phyloP scores from a whole-genome alignment of 2,888 invertebrate species.

The Cerastis leucographa region DNA sequence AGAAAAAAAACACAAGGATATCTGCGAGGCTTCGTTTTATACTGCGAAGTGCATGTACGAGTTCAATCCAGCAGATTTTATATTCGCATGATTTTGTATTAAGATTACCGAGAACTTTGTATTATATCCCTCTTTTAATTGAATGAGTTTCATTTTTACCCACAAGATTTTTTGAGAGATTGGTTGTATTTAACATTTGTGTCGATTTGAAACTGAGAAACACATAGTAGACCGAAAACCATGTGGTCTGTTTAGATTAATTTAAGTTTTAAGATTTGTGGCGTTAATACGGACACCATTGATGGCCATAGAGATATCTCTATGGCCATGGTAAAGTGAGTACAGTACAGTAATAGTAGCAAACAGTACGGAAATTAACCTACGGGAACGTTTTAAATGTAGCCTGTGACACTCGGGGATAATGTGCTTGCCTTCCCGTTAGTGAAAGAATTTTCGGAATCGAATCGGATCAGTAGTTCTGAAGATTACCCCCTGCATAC shows the following conservation, averaged over 20 bases:
- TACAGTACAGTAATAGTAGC: too few relatives aligned
- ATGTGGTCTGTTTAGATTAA: neutral
- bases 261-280: neutral
- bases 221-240: neutral
- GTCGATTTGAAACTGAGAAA: neutral
- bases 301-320: neutral
- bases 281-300: neutral
- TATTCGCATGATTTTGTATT: constrained; percentile 76
- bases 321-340: neutral
- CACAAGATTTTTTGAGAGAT: neutral
- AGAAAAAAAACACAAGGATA: constrained; percentile 85
- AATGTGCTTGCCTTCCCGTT: too few relatives aligned
- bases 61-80: constrained; percentile 81
- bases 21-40: constrained; percentile 85
- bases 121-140: constrained; percentile 34
- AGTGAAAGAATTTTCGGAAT: too few relatives aligned
- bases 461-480: too few relatives aligned
- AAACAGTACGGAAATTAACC: too few relatives aligned
- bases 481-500: too few relatives aligned
- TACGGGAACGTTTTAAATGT: too few relatives aligned
- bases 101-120: too few relatives aligned
- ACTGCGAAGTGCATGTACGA: constrained; percentile 86
- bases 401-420: too few relatives aligned
- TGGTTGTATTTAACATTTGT: neutral
- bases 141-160: constrained; percentile 41